Evolutionary conservation across 2,113 vertebrate species (phyloP).

Genomic region (Atlantisia rogersi): DNA sequence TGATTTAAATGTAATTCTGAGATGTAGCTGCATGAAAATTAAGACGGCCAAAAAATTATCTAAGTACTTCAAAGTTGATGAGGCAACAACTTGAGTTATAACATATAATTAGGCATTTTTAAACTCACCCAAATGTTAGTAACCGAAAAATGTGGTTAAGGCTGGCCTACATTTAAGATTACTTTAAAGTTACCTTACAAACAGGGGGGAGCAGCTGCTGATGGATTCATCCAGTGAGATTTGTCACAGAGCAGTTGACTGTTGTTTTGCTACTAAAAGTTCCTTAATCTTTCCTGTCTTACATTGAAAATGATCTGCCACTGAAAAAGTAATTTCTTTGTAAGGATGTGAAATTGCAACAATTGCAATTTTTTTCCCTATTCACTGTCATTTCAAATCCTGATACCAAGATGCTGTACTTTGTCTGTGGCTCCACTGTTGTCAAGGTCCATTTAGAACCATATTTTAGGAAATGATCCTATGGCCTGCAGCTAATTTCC

Average conservation of each 20-base stretch:
- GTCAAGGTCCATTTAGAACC: neutral
- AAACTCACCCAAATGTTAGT: neutral
- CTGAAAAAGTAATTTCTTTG: neutral
- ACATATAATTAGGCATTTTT: neutral
- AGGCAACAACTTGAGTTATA: neutral
- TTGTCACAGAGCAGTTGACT: neutral
- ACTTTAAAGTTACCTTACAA: neutral
- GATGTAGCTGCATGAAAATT: neutral
- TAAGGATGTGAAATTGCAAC: neutral
- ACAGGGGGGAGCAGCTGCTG: neutral
- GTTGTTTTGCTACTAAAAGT: neutral
- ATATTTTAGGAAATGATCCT: neutral
- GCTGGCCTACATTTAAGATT: neutral
- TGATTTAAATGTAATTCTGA: neutral
- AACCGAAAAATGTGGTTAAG: neutral
- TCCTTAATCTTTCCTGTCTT: neutral
- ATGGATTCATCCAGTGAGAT: neutral
- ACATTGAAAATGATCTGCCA: neutral
- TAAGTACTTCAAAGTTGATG: neutral
- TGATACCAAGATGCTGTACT: neutral
- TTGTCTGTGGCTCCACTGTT: rapidly evolving
- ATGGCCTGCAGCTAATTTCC: neutral
- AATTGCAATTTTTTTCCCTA: neutral
- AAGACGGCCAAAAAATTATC: neutral
- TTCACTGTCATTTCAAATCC: neutral